Evolutionary conservation across 2,113 vertebrate species (phyloP), one percentile per base, ranked within the genome.

Genomic region (Scartelaos histophorus): DNA sequence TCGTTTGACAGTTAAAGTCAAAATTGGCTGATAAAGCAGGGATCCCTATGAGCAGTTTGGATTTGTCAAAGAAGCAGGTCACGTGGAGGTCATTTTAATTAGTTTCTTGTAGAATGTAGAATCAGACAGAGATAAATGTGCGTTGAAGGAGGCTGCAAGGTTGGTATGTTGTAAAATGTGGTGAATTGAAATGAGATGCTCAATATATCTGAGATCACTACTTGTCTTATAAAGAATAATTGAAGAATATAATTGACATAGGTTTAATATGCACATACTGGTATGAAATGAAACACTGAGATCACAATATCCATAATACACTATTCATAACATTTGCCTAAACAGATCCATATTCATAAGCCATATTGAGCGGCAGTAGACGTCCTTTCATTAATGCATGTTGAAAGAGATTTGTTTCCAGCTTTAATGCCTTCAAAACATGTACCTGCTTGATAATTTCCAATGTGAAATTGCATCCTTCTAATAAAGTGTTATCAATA

Each of bases 401-500:
- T 22, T 2, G 34, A 65, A 70, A 13, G 21, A 62, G 43, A 70
- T 61, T 73, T 77, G 74, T 10, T 35, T 71, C 22, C 43, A 45
- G 29, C n/a, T 16, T 15, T 25, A 61, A 29, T 68, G 56, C 75
- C 68, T 62, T 62, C 70, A 64, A 66, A 68, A 78, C 56, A 17
- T 72, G 74, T 72, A 73, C 73, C 78, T 73, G 51, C 82, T 73
- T 74, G 56, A 81, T 54, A 67, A 61, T 67, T 76, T 73, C 51
- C 74, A 34, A 69, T 75, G 43, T 60, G 57, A 78, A 75, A 75
- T 72, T 24, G 66, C 62, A 78, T 76, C 71, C 45, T 54, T 62
- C 69, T 74, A 80, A 85, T 79, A 65, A 74, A 82, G 68, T 67
- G 71, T 83, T 76, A 67, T 77, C 75, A 84, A 76, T 74, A 74